These are phyloP conservation scores for Oscheius myriophilus DNA, from an alignment of 2,888 invertebrate species.

Conservation along the genomic window DNA sequence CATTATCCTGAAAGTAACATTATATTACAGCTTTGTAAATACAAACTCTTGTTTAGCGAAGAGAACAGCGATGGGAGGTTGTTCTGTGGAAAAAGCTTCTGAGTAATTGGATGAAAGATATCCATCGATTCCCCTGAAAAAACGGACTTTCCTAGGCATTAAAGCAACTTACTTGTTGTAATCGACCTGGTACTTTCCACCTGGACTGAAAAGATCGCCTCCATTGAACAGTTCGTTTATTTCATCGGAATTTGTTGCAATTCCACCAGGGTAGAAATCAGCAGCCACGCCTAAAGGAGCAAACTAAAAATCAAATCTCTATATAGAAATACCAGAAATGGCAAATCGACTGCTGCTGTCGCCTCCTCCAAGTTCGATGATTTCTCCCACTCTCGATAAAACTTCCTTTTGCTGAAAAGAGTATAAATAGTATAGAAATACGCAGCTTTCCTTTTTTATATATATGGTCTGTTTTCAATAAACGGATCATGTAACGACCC, in stretches of 20 bases:
- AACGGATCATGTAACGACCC: no score
- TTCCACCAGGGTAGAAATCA: not conserved
- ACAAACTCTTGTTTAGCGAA: not conserved
- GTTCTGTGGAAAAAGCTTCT: not conserved
- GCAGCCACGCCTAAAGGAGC: not conserved
- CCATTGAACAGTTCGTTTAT: not conserved
- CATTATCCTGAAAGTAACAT: not conserved
- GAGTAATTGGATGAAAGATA: no score
- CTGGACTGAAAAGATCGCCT: no score
- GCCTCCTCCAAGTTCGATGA: not conserved
- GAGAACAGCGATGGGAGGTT: not conserved
- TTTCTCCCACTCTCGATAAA: not conserved
- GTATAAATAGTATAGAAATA: not conserved
- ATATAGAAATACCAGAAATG: not conserved
- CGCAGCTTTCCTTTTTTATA: no score
- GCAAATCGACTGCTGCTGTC: not conserved
- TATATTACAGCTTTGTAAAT: not conserved
- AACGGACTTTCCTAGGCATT: no score
- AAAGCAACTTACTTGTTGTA: not conserved
- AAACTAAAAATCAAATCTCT: no score
- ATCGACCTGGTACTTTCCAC: not conserved
- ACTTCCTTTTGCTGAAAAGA: not conserved
- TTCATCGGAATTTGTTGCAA: not conserved
- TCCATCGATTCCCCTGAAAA: no score
- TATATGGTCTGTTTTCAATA: no score